A percentile compares a stretch with the other conserved stretches of the same genome.
Evolutionary conservation across 2,888 invertebrate species (phyloP).

Genomic region (Hymenopus coronatus): DNA sequence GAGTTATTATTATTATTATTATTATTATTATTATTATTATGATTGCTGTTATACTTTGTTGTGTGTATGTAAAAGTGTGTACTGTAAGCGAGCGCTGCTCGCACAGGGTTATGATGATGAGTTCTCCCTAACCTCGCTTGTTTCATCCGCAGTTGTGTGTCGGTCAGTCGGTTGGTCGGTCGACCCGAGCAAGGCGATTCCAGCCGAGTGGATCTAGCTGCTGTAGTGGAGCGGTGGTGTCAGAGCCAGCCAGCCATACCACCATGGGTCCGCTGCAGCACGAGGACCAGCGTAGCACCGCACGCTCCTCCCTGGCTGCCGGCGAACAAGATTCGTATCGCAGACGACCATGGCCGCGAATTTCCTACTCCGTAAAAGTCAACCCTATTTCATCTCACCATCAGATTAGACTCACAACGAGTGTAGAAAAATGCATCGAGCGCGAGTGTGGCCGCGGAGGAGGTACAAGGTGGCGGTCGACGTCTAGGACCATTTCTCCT

Average conservation of each 20-base stretch:
- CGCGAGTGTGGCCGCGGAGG: background rate
- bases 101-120: background rate
- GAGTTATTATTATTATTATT: background rate
- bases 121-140: background rate
- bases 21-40: background rate
- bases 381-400: background rate
- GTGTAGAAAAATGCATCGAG: background rate
- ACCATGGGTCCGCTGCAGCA: background rate
- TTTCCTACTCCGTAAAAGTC: background rate
- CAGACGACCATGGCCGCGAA: background rate
- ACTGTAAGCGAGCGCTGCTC: background rate
- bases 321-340: background rate
- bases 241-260: background rate
- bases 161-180: background rate
- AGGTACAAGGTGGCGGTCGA: background rate
- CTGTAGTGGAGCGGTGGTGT: background rate
- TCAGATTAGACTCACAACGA: background rate
- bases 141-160: background rate
- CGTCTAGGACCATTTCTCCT: background rate
- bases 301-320: background rate
- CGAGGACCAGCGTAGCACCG: background rate
- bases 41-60: background rate
- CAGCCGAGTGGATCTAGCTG: background rate
- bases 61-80: background rate
- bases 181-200: background rate